Evolutionary conservation across 2,888 invertebrate genomes (phyloP).

Genomic region (Orthosia cruda): DNA sequence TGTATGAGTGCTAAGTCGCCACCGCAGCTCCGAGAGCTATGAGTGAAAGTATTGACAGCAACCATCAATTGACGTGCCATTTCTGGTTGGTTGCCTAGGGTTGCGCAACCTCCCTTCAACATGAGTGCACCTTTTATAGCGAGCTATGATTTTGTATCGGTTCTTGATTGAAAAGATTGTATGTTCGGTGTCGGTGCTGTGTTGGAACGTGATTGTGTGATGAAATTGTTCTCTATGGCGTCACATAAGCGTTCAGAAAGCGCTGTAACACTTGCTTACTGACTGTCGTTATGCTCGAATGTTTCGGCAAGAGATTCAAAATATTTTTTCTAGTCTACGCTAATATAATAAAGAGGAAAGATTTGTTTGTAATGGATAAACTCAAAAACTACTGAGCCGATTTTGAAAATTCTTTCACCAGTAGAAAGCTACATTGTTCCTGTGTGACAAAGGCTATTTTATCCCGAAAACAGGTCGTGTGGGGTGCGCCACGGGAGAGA

Average conservation of each 20-base stretch:
- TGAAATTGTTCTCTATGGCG: slow-evolving; percentile 31
- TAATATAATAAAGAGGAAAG: too few species aligned
- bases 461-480: too few species aligned
- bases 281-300: not conserved
- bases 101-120: slow-evolving; percentile 67
- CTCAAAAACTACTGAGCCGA: too few species aligned
- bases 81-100: slow-evolving; percentile 54
- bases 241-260: slow-evolving; percentile 21
- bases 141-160: slow-evolving; percentile 48
- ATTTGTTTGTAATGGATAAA: too few species aligned
- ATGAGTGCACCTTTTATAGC: slow-evolving; percentile 62
- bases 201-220: slow-evolving; percentile 29
- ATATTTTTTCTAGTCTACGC: not conserved
- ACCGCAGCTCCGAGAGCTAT: slow-evolving; percentile 20
- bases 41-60: slow-evolving; percentile 71
- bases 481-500: too few species aligned
- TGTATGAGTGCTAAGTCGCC: slow-evolving; percentile 56
- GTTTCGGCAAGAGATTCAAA: not conserved
- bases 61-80: slow-evolving; percentile 62
- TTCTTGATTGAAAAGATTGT: slow-evolving; percentile 60
- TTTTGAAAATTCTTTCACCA: too few species aligned
- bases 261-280: slow-evolving; percentile 9
- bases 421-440: too few species aligned
- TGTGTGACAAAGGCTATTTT: too few species aligned
- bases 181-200: slow-evolving; percentile 30